These are phyloP conservation scores for Phylloscopus trochilus DNA, from an alignment of 2,113 vertebrate species.

Conservation along the genomic window DNA sequence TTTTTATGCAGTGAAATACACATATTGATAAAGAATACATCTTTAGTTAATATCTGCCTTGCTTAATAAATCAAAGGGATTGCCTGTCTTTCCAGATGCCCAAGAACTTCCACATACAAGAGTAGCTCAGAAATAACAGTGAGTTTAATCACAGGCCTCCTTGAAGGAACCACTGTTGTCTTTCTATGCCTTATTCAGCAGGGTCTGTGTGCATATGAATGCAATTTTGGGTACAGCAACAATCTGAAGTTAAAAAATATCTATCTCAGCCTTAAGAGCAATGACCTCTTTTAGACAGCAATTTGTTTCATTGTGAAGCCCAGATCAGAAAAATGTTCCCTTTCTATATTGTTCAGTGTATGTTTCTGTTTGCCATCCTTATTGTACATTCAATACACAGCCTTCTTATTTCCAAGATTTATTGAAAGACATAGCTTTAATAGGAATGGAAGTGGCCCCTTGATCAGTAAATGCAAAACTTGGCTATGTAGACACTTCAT, in stretches of 20 bases:
- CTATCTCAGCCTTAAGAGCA: not conserved
- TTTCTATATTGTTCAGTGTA: not conserved
- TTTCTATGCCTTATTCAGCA: not conserved
- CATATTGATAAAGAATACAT: not conserved
- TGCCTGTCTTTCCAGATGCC: not conserved
- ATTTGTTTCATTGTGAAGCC: not conserved
- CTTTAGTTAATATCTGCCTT: not conserved
- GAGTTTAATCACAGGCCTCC: not conserved
- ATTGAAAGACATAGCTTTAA: not conserved
- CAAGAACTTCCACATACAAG: not conserved
- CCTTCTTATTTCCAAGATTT: not conserved
- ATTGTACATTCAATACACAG: not conserved
- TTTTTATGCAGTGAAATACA: not conserved
- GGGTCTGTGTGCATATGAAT: accelerated
- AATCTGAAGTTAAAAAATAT: not conserved
- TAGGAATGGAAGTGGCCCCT: not conserved
- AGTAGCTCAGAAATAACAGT: not conserved
- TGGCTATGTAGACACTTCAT: not conserved
- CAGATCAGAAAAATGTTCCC: not conserved
- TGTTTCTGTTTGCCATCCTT: not conserved
- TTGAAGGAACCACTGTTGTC: not conserved
- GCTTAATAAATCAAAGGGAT: not conserved
- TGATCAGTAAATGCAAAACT: not conserved
- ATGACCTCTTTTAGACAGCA: not conserved
- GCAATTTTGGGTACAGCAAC: not conserved